Conservation (phyloP, 2,797 vertebrate species). For the Myotis daubentonii region DNA sequence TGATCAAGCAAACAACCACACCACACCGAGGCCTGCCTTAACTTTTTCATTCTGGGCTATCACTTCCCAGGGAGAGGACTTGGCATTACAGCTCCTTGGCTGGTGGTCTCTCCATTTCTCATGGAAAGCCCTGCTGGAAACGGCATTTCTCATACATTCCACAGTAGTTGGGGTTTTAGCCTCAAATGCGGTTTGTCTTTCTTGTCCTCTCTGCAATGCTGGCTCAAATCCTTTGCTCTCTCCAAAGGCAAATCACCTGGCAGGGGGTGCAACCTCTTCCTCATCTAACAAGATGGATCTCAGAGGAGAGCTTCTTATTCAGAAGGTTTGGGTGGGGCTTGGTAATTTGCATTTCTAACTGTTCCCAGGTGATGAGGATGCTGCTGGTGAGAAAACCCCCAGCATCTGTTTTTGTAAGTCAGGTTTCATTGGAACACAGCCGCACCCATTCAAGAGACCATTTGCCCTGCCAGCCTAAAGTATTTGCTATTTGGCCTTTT, state of each 20-base stretch:
- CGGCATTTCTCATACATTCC: not conserved
- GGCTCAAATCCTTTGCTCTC: not conserved
- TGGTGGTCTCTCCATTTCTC: not conserved
- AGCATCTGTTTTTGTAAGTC: not conserved
- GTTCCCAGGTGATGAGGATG: not conserved
- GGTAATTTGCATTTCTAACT: not conserved
- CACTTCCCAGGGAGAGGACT: not conserved
- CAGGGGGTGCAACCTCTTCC: not conserved
- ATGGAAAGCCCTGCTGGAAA: not conserved
- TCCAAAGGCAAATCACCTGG: not conserved
- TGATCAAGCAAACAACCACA: not conserved
- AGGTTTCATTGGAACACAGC: not conserved
- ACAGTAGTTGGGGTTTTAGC: not conserved
- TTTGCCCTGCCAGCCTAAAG: not conserved
- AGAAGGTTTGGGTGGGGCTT: not conserved
- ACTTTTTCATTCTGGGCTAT: not conserved
- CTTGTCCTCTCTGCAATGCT: not conserved
- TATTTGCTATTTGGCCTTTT: not conserved
- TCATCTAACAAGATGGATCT: not conserved
- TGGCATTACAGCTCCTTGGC: not conserved
- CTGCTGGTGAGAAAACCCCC: not conserved
- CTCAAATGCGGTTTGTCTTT: not conserved
- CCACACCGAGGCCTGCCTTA: not conserved
- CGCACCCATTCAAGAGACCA: not conserved
- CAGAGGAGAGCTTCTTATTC: not conserved